Conservation (phyloP, 2,113 vertebrate species). For the Corythaeola cristata region DNA sequence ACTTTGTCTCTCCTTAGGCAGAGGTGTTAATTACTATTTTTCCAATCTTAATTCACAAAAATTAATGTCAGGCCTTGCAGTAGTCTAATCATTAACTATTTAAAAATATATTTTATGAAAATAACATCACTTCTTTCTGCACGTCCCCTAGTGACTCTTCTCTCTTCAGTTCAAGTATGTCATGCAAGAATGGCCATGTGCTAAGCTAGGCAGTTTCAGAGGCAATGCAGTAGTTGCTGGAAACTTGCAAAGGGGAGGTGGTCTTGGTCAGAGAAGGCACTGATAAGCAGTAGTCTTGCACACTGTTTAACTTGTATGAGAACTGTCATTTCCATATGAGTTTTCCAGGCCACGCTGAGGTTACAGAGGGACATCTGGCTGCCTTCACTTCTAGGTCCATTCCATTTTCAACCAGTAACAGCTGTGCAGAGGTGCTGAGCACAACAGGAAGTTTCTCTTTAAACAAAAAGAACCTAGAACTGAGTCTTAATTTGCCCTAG, state of each 20-base stretch:
- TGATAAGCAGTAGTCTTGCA: background rate
- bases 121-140: background rate
- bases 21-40: background rate
- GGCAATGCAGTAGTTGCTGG: background rate
- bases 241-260: background rate
- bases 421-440: background rate
- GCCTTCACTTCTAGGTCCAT: background rate
- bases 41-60: background rate
- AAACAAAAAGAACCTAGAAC: background rate
- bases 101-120: background rate
- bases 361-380: background rate
- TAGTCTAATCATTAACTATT: background rate
- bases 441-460: background rate
- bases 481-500: background rate
- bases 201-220: background rate
- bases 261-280: background rate
- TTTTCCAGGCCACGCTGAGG: background rate
- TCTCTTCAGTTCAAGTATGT: background rate
- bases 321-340: background rate
- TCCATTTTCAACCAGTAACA: background rate
- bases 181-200: background rate
- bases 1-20: background rate
- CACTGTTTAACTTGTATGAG: background rate
- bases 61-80: background rate
- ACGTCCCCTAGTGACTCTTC: background rate